Conservation (phyloP, 2,888 invertebrate species). For the Drosophila pseudotakahashii region DNA sequence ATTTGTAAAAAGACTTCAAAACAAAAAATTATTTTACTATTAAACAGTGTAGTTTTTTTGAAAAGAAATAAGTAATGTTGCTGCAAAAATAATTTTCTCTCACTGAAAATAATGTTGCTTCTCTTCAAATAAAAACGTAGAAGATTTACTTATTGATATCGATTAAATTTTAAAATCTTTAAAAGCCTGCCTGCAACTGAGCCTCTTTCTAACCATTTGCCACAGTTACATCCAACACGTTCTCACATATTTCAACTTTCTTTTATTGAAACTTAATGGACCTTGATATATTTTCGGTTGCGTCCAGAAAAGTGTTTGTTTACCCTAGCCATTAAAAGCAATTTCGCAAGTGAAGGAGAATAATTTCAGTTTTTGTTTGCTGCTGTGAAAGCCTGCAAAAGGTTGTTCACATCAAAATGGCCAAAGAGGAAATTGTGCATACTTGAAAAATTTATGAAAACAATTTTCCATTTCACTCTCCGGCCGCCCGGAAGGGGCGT, state of each 20-base stretch:
- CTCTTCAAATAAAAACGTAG: too few relatives aligned
- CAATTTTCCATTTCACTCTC: constrained; percentile 51
- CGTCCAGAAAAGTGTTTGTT: constrained; percentile 43
- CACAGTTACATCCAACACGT: not conserved
- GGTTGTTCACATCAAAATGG: constrained; percentile 15
- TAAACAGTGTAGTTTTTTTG: too few relatives aligned
- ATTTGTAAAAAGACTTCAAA: too few relatives aligned
- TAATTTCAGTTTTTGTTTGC: constrained; percentile 16
- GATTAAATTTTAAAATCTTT: not conserved
- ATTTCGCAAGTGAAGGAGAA: constrained; percentile 28
- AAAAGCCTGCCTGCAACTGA: not conserved
- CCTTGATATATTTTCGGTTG: not conserved
- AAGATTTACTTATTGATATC: not conserved
- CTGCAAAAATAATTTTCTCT: too few relatives aligned
- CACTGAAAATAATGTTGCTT: too few relatives aligned
- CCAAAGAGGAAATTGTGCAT: constrained; percentile 38
- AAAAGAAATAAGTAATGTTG: too few relatives aligned
- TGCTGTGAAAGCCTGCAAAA: constrained; percentile 9
- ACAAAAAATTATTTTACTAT: too few relatives aligned
- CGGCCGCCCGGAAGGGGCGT: not conserved
- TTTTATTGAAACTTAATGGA: constrained; percentile 3
- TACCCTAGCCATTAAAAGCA: constrained; percentile 55
- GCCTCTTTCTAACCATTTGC: not conserved
- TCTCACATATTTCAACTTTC: constrained; percentile 2
- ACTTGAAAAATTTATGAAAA: constrained; percentile 46